A percentile compares a stretch with the other conserved stretches of the same genome.
Conservation (phyloP, 2,888 invertebrate genomes). For the Drosophila paucipuncta region DNA sequence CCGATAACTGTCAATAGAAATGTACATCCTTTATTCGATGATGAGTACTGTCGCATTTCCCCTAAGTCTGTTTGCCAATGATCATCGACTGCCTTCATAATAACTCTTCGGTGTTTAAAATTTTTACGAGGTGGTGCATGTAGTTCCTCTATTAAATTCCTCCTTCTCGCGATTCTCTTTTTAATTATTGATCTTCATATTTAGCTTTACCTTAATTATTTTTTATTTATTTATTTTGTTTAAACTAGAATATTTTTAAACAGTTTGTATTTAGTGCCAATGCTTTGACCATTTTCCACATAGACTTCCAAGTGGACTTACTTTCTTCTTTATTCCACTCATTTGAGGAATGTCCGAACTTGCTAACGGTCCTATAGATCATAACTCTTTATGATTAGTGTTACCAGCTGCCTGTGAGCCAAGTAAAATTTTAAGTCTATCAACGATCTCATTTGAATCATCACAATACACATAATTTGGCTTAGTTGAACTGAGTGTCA, state of each 20-base stretch:
- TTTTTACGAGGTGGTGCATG: background rate
- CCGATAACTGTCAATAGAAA: background rate
- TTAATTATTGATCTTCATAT: too few relatives aligned
- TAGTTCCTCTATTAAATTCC: background rate
- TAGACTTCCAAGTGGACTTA: too few relatives aligned
- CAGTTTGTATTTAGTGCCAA: too few relatives aligned
- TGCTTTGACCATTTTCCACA: too few relatives aligned
- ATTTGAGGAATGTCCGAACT: background rate
- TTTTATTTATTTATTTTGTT: background rate
- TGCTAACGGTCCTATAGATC: background rate
- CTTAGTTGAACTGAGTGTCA: background rate
- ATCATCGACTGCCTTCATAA: background rate
- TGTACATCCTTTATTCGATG: background rate
- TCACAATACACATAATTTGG: slow-evolving; percentile 62
- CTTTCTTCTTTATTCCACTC: too few relatives aligned
- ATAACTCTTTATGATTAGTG: slow-evolving; percentile 27
- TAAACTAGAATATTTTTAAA: background rate
- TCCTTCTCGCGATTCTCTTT: background rate
- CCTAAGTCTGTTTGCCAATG: background rate
- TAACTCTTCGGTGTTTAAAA: background rate
- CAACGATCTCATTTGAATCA: slow-evolving; percentile 74
- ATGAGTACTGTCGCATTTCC: background rate
- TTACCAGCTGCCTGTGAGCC: slow-evolving; percentile 30
- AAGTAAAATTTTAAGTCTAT: slow-evolving; percentile 64
- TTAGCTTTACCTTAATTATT: too few relatives aligned